phyloP scores from a whole-genome alignment of 2,113 vertebrate genomes.

The Xiphorhynchus elegans region DNA sequence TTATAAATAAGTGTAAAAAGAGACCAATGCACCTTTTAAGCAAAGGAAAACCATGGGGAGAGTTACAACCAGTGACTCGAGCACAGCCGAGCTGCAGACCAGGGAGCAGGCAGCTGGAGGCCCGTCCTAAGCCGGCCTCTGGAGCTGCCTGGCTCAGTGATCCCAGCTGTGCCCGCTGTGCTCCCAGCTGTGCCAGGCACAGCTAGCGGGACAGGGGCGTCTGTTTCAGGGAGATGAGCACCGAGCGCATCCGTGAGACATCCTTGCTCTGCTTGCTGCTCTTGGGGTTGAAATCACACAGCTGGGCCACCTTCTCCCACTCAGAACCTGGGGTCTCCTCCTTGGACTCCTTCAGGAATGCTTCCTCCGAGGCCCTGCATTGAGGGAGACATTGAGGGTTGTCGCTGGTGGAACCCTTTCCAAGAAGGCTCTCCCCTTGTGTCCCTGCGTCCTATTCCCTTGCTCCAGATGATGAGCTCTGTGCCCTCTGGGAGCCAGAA shows the following conservation, averaged over 20 bases:
- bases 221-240: constrained; percentile 98
- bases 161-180: background rate
- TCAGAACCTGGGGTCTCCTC: constrained; percentile 88
- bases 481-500: background rate
- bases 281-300: constrained; percentile 99
- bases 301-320: constrained; percentile 96
- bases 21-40: constrained; percentile 81
- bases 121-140: background rate
- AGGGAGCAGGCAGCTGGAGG: constrained; percentile 14
- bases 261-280: constrained; percentile 99
- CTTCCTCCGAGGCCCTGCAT: constrained; percentile 91
- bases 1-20: constrained; percentile 83
- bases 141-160: background rate
- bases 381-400: background rate
- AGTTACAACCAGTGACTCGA: constrained; percentile 56
- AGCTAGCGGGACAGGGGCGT: constrained; percentile 89
- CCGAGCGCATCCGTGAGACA: constrained; percentile 95
- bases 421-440: background rate
- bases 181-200: constrained; percentile 11
- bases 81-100: constrained; percentile 29
- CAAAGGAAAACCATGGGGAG: constrained; percentile 76
- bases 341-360: constrained; percentile 90
- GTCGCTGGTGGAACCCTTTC: background rate
- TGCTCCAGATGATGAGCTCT: background rate
- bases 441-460: background rate